Conservation (phyloP, 2,113 vertebrate genomes). For the Coptodon rendalli region DNA sequence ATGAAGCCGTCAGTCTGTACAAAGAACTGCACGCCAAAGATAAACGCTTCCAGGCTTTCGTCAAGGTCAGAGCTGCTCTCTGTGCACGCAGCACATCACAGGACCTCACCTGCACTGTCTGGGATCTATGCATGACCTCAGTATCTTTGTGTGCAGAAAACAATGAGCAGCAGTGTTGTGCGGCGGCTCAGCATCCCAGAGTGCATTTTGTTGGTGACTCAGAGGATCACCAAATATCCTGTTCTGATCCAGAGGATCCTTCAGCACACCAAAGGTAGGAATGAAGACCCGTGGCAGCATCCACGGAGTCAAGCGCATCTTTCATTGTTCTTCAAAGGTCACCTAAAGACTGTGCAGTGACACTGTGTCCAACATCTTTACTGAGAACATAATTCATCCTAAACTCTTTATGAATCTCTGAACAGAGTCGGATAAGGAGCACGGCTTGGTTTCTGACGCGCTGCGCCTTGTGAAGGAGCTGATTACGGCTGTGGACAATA, state of each 20-base stretch:
- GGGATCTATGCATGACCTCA: background rate
- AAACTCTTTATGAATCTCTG: background rate
- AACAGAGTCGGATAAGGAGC: slow-evolving; percentile 80
- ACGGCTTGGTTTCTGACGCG: slow-evolving; percentile 73
- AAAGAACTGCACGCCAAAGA: slow-evolving; percentile 87
- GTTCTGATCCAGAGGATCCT: slow-evolving; percentile 87
- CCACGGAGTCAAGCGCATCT: background rate
- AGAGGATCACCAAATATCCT: slow-evolving; percentile 92
- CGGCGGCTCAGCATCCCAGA: slow-evolving; percentile 87
- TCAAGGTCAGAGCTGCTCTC: slow-evolving; percentile 73
- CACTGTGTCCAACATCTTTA: background rate
- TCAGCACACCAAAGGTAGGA: slow-evolving; percentile 84
- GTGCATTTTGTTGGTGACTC: slow-evolving; percentile 88
- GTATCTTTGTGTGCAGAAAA: slow-evolving; percentile 72
- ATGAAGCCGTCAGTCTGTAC: slow-evolving; percentile 85
- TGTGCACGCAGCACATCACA: background rate
- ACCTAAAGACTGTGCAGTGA: background rate
- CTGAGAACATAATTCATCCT: background rate
- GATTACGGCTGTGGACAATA: slow-evolving; percentile 81
- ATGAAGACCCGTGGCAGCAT: background rate
- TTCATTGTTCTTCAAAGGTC: background rate
- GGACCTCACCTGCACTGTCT: background rate
- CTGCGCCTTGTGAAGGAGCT: slow-evolving; percentile 83
- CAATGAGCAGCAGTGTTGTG: slow-evolving; percentile 86
- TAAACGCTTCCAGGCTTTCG: slow-evolving; percentile 89